Conservation (phyloP, 2,888 invertebrate species). For the Ligdia adustata region DNA sequence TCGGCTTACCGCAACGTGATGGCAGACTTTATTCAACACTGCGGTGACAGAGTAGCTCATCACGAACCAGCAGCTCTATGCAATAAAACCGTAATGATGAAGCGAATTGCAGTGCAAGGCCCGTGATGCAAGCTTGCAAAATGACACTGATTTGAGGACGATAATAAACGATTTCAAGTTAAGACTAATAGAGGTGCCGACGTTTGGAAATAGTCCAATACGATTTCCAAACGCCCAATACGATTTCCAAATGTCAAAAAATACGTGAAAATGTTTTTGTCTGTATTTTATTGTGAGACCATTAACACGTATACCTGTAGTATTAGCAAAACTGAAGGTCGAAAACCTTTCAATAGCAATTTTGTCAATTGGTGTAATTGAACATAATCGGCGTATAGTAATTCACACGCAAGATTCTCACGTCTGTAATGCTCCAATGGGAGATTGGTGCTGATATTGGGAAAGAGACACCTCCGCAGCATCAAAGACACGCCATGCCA, state of each 20-base stretch:
- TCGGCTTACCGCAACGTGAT: slow-evolving; percentile 45
- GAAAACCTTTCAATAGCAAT: slow-evolving; percentile 61
- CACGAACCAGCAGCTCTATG: slow-evolving; percentile 50
- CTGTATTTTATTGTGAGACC: slow-evolving; percentile 6
- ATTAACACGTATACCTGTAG: slow-evolving; percentile 30
- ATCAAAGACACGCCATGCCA: slow-evolving; percentile 11
- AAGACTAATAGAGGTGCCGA: too few relatives aligned
- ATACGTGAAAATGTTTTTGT: not conserved
- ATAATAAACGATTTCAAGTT: slow-evolving; percentile 10
- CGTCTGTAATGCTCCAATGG: slow-evolving; percentile 36
- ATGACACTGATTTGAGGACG: slow-evolving; percentile 10
- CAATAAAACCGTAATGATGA: slow-evolving; percentile 53
- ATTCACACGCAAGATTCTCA: slow-evolving; percentile 55
- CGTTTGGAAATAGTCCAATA: too few relatives aligned
- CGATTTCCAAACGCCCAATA: too few relatives aligned
- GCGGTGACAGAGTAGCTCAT: slow-evolving; percentile 54
- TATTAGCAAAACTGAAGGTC: slow-evolving; percentile 50
- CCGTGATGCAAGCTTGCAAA: slow-evolving; percentile 18
- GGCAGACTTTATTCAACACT: slow-evolving; percentile 50
- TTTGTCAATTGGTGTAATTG: slow-evolving; percentile 60
- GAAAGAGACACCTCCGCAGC: slow-evolving; percentile 21
- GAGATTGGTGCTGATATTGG: slow-evolving; percentile 35
- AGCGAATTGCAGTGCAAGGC: slow-evolving; percentile 42
- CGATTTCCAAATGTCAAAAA: not conserved
- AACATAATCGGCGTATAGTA: slow-evolving; percentile 48